Conservation (phyloP, 2,797 vertebrate genomes). For the Silurus lanzhouensis region DNA sequence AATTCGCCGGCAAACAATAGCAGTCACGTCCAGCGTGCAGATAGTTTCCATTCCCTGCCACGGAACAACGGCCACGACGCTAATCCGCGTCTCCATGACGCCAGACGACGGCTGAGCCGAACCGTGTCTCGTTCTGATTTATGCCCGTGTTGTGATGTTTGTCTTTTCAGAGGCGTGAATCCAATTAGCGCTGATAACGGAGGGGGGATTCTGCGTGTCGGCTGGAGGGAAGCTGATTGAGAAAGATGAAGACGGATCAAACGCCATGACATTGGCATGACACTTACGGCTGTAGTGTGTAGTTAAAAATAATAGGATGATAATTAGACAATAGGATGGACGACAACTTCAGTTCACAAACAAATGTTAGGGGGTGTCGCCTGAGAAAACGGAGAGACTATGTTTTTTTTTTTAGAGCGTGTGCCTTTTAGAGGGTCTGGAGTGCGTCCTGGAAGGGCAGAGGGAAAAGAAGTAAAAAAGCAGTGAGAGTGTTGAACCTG, state of each 20-base stretch:
- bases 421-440: conserved; percentile 38
- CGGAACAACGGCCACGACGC: conserved; percentile 79
- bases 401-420: not conserved
- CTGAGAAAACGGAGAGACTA: not conserved
- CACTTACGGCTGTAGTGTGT: not conserved
- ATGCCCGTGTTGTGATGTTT: conserved; percentile 72
- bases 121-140: conserved; percentile 77
- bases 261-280: not conserved
- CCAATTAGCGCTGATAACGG: conserved; percentile 64
- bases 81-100: conserved; percentile 91
- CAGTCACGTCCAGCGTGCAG: conserved; percentile 80
- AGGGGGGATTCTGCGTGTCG: conserved; percentile 8
- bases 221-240: not conserved
- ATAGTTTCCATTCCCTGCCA: conserved; percentile 86
- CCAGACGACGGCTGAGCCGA: conserved; percentile 85
- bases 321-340: not conserved
- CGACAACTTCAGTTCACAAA: not conserved
- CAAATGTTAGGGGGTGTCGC: conserved; percentile 5
- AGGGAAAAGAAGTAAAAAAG: conserved; percentile 3
- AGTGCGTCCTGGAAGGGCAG: conserved; percentile 24
- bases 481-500: conserved; percentile 49
- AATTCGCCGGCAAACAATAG: conserved; percentile 89
- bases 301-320: not conserved
- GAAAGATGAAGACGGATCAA: conserved; percentile 14
- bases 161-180: conserved; percentile 78